Evolutionary conservation across 1,140 invertebrate genomes (phyloP), one percentile per base, ranked within the genome.

Genomic region (Dufourea novaeangliae): DNA sequence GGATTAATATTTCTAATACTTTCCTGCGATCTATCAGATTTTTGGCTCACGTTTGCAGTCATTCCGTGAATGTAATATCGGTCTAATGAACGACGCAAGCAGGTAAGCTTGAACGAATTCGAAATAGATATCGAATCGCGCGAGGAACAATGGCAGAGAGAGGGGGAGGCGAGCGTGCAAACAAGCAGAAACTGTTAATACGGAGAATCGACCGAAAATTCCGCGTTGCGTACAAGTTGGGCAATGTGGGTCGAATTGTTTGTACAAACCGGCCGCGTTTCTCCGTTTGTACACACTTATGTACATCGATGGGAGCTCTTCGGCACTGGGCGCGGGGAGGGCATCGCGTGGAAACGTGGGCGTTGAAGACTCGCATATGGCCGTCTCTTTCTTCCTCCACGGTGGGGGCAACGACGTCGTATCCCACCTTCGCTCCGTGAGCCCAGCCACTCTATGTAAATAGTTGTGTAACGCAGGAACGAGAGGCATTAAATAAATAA

Each of bases 401-500:
- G 78, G 57, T 59, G 12, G 76, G 66, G 50, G 54, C 77, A 12
- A 32, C 77, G 25, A 57, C 61, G 78, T 52, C 79, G 84, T 56
- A 75, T 80, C 79, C 27, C 46, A 20, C 68, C 80, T 82, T 79
- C 75, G 80, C 73, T 22, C 71, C 78, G 61, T 79, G 77, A 82
- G 7, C 74, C 85, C 62, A 84, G 70, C 76, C 83, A 86, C 80
- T 88, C 84, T 79, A 80, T 83, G 88, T 88, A 91, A 90, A 90
- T 88, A 89, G 87, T 90, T 90, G 86, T 89, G 88, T 88, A 90
- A 91, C 86, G 86, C 81, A 84, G n/a, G 85, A 87, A 87, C 86
- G 85, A 88, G 83, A 89, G 86, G 80, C 83, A 91, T 89, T 88
- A 90, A 90, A 90, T 89, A 90, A 90, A 89, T 87, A 90, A 89